phyloP scores from a whole-genome alignment of 2,888 invertebrate species.

The Monopis laevigella region DNA sequence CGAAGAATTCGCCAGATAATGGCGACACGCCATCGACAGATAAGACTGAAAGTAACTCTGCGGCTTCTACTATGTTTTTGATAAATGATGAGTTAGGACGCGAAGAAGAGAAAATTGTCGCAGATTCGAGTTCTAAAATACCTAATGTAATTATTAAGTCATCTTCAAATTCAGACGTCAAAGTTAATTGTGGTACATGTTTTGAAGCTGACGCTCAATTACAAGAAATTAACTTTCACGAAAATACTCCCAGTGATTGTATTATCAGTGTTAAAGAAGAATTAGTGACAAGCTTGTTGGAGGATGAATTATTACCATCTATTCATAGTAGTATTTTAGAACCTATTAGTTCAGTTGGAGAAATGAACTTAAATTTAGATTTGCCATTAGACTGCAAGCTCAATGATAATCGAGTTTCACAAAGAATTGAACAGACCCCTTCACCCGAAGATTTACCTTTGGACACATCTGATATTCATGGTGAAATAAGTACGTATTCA shows the following conservation, averaged over 20 bases:
- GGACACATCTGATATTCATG: constrained; percentile 74
- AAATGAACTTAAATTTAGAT: constrained; percentile 63
- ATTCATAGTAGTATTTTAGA: constrained; percentile 69
- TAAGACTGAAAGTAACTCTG: constrained; percentile 62
- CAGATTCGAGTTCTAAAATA: not conserved
- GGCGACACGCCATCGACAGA: constrained; percentile 67
- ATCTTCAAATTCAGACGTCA: not conserved
- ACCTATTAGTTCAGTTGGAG: constrained; percentile 61
- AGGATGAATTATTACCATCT: constrained; percentile 72
- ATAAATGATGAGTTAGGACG: constrained; percentile 55
- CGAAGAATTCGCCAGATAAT: constrained; percentile 55
- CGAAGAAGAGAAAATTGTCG: constrained; percentile 2
- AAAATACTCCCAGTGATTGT: not conserved
- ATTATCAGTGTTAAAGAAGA: constrained; percentile 29
- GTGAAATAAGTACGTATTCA: constrained; percentile 63
- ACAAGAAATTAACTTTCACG: not conserved
- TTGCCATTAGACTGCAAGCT: constrained; percentile 58
- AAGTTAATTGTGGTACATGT: not conserved
- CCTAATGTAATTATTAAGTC: not conserved
- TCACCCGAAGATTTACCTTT: constrained; percentile 87
- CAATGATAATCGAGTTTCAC: constrained; percentile 42
- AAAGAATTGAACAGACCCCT: constrained; percentile 79
- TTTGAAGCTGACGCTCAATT: not conserved
- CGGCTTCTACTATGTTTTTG: constrained; percentile 48
- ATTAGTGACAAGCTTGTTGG: constrained; percentile 40